phyloP scores from a whole-genome alignment of 2,888 invertebrate species.

The Meandrusa payeni region DNA sequence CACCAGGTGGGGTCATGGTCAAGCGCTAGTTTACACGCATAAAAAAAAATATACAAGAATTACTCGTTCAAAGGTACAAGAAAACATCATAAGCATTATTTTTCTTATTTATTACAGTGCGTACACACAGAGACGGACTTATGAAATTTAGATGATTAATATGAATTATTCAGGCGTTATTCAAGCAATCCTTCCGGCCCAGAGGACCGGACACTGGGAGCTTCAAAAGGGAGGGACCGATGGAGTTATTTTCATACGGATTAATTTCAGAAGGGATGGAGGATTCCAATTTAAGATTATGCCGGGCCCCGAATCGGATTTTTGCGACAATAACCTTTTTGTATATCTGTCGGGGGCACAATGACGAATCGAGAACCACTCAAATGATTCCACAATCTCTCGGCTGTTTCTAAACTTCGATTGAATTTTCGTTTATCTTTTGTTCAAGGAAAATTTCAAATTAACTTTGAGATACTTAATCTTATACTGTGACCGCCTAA shows the following conservation, averaged over 20 bases:
- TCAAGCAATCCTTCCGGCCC: conserved; percentile 33
- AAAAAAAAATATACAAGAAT: too few species aligned
- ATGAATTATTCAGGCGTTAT: conserved; percentile 29
- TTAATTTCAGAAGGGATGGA: conserved; percentile 28
- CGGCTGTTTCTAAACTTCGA: conserved; percentile 4
- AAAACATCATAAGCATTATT: too few species aligned
- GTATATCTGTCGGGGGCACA: conserved; percentile 8
- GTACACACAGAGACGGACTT: conserved; percentile 24
- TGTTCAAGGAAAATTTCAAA: not conserved
- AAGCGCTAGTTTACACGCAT: too few species aligned
- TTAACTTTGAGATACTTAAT: too few species aligned
- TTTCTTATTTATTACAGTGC: too few species aligned
- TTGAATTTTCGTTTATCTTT: conserved; percentile 9
- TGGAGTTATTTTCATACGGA: conserved; percentile 38
- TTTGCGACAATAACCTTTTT: conserved; percentile 22
- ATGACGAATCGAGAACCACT: conserved; percentile 9
- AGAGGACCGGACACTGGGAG: conserved; percentile 12
- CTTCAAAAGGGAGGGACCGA: conserved; percentile 22
- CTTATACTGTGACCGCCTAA: too few species aligned
- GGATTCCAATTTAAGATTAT: conserved; percentile 25
- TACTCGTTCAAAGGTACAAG: too few species aligned
- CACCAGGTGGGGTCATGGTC: too few species aligned
- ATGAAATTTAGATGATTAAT: conserved; percentile 15
- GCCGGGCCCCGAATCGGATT: conserved; percentile 7
- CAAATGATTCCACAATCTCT: not conserved